A percentile compares a stretch with the other conserved stretches of the same genome.
These are phyloP conservation scores for Campopleginae sp. DNA, from an alignment of 2,888 invertebrate genomes.

Conservation along the genomic window DNA sequence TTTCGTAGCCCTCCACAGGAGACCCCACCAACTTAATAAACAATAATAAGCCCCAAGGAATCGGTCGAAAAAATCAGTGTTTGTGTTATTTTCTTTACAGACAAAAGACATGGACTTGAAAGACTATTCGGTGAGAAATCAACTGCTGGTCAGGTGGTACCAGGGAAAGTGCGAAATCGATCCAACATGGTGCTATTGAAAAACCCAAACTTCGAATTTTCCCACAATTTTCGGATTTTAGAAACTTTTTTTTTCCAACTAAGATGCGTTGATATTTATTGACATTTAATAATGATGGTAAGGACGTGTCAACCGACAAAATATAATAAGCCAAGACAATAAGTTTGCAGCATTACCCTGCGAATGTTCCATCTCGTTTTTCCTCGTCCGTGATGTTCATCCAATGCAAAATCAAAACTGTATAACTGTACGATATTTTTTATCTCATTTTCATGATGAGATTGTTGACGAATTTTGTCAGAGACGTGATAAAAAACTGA, in stretches of 20 bases:
- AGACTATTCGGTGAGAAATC: conserved; percentile 88
- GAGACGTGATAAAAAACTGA: not conserved
- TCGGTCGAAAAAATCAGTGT: not conserved
- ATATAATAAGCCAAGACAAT: not conserved
- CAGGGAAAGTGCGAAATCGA: conserved; percentile 94
- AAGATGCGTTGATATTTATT: not conserved
- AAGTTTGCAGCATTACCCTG: not conserved
- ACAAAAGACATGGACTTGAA: conserved; percentile 84
- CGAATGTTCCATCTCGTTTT: not conserved
- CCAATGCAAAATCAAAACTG: not conserved
- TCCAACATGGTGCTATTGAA: conserved; percentile 89
- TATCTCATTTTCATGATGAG: not conserved
- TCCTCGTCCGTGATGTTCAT: not conserved
- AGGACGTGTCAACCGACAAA: not conserved
- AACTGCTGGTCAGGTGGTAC: conserved; percentile 93
- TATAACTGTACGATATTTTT: not conserved
- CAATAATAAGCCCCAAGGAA: too few species aligned
- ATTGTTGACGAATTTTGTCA: not conserved
- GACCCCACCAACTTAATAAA: too few species aligned
- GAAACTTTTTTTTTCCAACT: conserved; percentile 14
- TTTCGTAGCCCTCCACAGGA: too few species aligned
- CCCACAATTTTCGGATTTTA: conserved; percentile 35
- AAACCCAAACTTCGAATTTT: not conserved
- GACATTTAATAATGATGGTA: not conserved
- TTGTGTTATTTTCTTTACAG: conserved; percentile 71